Evolutionary conservation across 2,113 vertebrate genomes (phyloP), one percentile per base, ranked within the genome.

Genomic region (Heteronetta atricapilla): DNA sequence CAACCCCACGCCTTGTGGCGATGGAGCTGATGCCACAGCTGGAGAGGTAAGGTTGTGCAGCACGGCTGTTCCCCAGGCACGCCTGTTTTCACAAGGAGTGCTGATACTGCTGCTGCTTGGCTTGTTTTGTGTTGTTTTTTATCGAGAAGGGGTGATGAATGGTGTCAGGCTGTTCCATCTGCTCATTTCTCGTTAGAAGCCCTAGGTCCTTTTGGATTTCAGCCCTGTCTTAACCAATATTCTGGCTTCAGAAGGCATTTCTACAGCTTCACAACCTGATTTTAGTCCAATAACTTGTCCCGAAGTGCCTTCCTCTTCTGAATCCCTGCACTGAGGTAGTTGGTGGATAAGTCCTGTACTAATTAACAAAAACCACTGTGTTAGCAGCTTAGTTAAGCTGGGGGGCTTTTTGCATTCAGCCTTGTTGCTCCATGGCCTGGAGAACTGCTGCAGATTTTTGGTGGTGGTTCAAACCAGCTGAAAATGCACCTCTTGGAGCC

Each of bases 401-500:
- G 23, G 46, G 46, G 20, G 5, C 20, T 70, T 82, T 83, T 53
- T 16, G 18, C 15, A 16, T 85, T 86, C 48, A 94, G 83, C 68
- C 48, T 46, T 76, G 23, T 18, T 84, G 86, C 81, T 42, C 1
- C 44, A 6, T 22, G 33, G 69, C 14, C 29, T 84, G 79, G 85
- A 70, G 82, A 64, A 70, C 26, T 20, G 29, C 10, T 83, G 17
- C 25, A 80, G 40, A 8, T 16, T 82, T 78, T 46, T 13, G 34
- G 36, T 74, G 29, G 46, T 21, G 46, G 20, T 48, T 48, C 21
- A 48, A 48, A 48, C 21, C 46, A 46, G 46, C 46, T 46, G 46
- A 46, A 46, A 73, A 20, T 38, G 59, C 2, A 5, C 50, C 16
- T 70, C 34, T 3, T 0, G 2, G 55, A n/a, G 60, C 26, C 26